Evolutionary conservation across 2,888 invertebrate species (phyloP).

Genomic region (Epinotia nisella): DNA sequence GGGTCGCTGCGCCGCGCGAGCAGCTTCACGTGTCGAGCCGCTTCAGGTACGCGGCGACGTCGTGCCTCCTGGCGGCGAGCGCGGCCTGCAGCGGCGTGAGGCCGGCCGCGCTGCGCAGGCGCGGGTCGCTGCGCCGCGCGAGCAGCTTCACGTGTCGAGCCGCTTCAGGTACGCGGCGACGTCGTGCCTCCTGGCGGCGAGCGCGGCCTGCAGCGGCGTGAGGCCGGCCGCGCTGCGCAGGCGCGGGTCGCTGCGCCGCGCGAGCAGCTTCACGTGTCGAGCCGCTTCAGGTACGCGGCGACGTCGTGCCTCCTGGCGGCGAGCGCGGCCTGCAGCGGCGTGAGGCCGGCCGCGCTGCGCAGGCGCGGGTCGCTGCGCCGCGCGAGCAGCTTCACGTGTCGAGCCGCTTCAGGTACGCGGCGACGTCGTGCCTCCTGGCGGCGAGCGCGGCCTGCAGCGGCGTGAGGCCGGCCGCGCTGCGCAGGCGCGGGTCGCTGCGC

Average conservation of each 20-base stretch:
- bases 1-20: conserved; percentile 88
- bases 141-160: conserved; percentile 81
- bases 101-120: conserved; percentile 87
- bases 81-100: conserved; percentile 87
- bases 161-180: conserved; percentile 70
- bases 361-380: conserved; percentile 88
- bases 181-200: conserved; percentile 78
- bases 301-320: conserved; percentile 82
- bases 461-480: conserved; percentile 86
- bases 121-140: conserved; percentile 88
- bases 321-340: conserved; percentile 86
- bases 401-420: conserved; percentile 59
- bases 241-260: conserved; percentile 88
- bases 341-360: conserved; percentile 87
- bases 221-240: conserved; percentile 87
- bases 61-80: conserved; percentile 75
- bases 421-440: conserved; percentile 80
- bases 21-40: conserved; percentile 68
- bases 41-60: conserved; percentile 73
- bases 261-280: conserved; percentile 82
- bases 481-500: conserved; percentile 88
- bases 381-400: conserved; percentile 85
- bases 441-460: conserved; percentile 86
- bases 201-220: conserved; percentile 87
- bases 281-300: conserved; percentile 60